Conservation (phyloP, 2,113 vertebrate genomes). For the Pygoscelis antarcticus region DNA sequence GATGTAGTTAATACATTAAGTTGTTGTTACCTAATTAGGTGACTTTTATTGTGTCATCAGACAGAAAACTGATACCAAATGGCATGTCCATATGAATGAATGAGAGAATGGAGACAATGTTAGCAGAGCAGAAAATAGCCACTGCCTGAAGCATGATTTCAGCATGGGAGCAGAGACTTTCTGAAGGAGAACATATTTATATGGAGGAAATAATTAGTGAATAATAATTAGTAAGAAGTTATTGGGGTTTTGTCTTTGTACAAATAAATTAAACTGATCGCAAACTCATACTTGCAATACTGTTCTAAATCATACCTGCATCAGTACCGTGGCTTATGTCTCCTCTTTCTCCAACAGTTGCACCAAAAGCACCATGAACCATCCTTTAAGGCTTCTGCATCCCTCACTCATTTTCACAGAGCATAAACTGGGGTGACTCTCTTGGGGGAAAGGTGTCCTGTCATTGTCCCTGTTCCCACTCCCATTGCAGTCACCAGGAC, state of each 20-base stretch:
- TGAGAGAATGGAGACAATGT: not conserved
- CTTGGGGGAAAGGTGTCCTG: not conserved
- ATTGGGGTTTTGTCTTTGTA: not conserved
- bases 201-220: not conserved
- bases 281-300: not conserved
- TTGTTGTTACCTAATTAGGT: slow-evolving; percentile 56
- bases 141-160: not conserved
- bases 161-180: not conserved
- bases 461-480: not conserved
- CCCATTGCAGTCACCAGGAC: not conserved
- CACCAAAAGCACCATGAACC: not conserved
- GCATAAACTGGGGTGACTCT: not conserved
- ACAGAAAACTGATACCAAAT: slow-evolving; percentile 45
- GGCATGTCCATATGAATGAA: not conserved
- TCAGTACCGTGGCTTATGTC: accelerated
- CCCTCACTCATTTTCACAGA: not conserved
- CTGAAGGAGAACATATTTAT: not conserved
- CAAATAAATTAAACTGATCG: not conserved
- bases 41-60: slow-evolving; percentile 59
- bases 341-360: not conserved
- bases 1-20: slow-evolving; percentile 45
- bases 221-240: not conserved
- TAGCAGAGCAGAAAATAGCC: not conserved
- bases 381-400: not conserved
- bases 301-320: not conserved